These are phyloP conservation scores for Avahi laniger DNA, from an alignment of 2,797 vertebrate genomes.

Conservation along the genomic window DNA sequence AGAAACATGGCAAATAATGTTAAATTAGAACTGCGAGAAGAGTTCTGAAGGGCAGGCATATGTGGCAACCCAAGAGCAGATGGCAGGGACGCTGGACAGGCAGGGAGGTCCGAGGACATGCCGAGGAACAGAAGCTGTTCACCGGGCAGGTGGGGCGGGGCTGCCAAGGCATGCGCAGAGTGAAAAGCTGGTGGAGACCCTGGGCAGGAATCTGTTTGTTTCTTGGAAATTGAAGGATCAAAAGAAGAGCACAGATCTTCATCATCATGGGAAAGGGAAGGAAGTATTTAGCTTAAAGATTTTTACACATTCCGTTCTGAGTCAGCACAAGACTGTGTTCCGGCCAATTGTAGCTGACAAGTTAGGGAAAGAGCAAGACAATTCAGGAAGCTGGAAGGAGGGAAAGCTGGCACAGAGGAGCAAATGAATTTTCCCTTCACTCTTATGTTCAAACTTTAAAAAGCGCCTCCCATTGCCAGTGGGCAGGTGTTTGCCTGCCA, in stretches of 20 bases:
- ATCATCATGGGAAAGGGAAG: not conserved
- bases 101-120: not conserved
- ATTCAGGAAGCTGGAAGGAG: not conserved
- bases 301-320: not conserved
- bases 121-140: too few species aligned
- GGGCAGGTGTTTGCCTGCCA: not conserved
- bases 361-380: not conserved
- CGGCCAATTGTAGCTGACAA: not conserved
- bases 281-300: not conserved
- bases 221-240: not conserved
- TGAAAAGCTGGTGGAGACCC: not conserved
- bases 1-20: not conserved
- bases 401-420: not conserved
- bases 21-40: not conserved
- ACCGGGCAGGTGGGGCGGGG: rapidly evolving
- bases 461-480: not conserved
- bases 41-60: not conserved
- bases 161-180: not conserved
- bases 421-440: not conserved
- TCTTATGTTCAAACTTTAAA: not conserved
- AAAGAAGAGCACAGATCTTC: not conserved
- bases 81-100: not conserved
- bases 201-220: not conserved
- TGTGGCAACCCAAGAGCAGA: not conserved
- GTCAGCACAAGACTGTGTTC: not conserved